A percentile compares a stretch with the other conserved stretches of the same genome.
Evolutionary conservation across 2,888 invertebrate species (phyloP).

Genomic region (Apodemia zela): DNA sequence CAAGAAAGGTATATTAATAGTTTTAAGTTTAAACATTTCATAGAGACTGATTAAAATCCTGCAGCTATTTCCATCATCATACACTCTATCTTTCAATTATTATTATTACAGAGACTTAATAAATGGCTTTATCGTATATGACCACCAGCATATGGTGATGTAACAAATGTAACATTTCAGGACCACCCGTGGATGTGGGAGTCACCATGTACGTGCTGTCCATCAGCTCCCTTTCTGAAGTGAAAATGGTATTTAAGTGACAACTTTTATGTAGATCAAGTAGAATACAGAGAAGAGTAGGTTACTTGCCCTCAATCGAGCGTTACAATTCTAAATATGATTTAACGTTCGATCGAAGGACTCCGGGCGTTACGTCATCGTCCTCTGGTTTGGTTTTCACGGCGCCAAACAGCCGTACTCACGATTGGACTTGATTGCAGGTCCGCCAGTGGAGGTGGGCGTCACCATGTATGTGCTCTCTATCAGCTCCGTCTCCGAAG

Average conservation of each 20-base stretch:
- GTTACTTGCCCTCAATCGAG: conserved; percentile 49
- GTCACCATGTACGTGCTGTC: conserved; percentile 91
- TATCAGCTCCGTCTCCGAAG: conserved; percentile 99
- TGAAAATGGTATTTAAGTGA: conserved; percentile 85
- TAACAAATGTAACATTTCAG: conserved; percentile 77
- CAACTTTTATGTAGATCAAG: conserved; percentile 53
- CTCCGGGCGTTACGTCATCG: conserved; percentile 38
- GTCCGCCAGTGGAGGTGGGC: conserved; percentile 98
- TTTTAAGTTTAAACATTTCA: too few species aligned
- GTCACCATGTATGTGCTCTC: conserved; percentile 99
- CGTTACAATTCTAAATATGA: conserved; percentile 34
- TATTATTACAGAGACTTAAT: too few species aligned
- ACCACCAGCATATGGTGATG: conserved; percentile 35
- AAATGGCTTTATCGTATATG: background rate
- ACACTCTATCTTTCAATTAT: too few species aligned
- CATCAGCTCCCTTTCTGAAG: conserved; percentile 91
- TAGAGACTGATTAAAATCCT: too few species aligned
- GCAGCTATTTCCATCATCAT: too few species aligned
- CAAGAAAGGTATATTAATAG: too few species aligned
- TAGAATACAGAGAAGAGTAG: conserved; percentile 44
- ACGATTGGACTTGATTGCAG: conserved; percentile 86
- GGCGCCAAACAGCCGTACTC: conserved; percentile 50
- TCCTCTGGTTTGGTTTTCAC: conserved; percentile 58
- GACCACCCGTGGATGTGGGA: conserved; percentile 88
- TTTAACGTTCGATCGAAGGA: conserved; percentile 47